Conservation (phyloP, 2,797 vertebrate genomes). For the Vespertilio murinus region DNA sequence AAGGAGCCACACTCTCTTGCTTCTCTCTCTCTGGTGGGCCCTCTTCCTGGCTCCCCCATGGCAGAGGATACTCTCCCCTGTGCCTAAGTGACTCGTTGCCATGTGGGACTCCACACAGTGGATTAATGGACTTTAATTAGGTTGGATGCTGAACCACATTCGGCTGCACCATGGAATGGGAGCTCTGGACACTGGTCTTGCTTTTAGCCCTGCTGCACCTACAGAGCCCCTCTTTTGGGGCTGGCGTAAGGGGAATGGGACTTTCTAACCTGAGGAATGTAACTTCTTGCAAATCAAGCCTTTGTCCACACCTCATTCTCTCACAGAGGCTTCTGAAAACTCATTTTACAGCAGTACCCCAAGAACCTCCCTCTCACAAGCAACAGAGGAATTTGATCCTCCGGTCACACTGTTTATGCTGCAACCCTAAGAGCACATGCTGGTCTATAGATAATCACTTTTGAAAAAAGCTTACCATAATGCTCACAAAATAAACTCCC, state of each 20-base stretch:
- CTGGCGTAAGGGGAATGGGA: not conserved
- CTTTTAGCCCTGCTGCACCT: not conserved
- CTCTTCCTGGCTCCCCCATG: no score
- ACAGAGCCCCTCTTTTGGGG: not conserved
- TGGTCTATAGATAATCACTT: not conserved
- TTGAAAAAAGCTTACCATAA: not conserved
- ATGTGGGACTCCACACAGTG: not conserved
- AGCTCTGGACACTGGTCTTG: not conserved
- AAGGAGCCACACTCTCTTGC: not conserved
- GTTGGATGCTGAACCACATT: not conserved
- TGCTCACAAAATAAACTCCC: not conserved
- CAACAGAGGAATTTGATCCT: not conserved
- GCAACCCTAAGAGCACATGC: not conserved
- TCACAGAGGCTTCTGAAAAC: not conserved
- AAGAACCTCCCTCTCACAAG: not conserved
- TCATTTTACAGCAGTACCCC: not conserved
- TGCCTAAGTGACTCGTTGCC: not conserved
- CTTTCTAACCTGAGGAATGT: not conserved
- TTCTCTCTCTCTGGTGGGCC: not conserved
- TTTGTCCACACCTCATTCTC: not conserved
- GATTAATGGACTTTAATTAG: not conserved
- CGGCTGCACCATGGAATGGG: not conserved
- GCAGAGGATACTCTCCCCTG: not conserved
- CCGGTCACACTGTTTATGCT: not conserved
- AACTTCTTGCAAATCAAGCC: not conserved